A percentile compares a stretch with the other conserved stretches of the same genome.
phyloP scores from a whole-genome alignment of 37 sponge, comb jelly and placozoan genomes.

The Ianthella basta region DNA sequence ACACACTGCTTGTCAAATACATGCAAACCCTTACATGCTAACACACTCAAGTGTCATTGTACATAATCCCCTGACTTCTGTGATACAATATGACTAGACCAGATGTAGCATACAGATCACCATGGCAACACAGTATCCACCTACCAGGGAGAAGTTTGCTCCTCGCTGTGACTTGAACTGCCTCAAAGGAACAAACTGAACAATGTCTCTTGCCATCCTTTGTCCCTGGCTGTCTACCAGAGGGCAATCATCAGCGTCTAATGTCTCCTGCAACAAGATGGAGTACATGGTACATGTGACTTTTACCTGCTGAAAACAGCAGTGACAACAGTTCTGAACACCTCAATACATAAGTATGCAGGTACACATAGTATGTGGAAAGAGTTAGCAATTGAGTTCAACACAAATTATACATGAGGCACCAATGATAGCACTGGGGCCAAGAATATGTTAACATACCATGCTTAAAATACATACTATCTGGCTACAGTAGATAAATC shows the following conservation, averaged over 20 bases:
- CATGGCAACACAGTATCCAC: neutral
- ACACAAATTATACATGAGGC: neutral
- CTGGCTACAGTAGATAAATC: too few species aligned
- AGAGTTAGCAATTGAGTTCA: too few species aligned
- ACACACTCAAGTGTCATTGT: too few species aligned
- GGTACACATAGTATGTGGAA: too few species aligned
- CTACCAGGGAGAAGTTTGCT: slow-evolving; percentile 74
- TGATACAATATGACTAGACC: too few species aligned
- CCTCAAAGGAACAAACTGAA: slow-evolving; percentile 90
- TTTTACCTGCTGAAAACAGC: neutral
- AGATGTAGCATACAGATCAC: too few species aligned
- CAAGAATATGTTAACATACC: neutral
- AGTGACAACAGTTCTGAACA: neutral
- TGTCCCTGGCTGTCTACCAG: slow-evolving; percentile 59
- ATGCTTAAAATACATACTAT: neutral
- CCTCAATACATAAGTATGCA: neutral
- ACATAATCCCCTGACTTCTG: too few species aligned
- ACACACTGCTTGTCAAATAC: too few species aligned
- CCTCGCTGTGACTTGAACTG: slow-evolving; percentile 54
- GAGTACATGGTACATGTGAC: too few species aligned
- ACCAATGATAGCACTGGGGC: neutral
- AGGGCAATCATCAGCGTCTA: slow-evolving; percentile 91
- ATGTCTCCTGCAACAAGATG: slow-evolving; percentile 51
- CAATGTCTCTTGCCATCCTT: slow-evolving; percentile 85
- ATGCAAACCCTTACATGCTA: too few species aligned